Evolutionary conservation across 2,888 invertebrate genomes (phyloP).

Genomic region (Drosophila ezoana): DNA sequence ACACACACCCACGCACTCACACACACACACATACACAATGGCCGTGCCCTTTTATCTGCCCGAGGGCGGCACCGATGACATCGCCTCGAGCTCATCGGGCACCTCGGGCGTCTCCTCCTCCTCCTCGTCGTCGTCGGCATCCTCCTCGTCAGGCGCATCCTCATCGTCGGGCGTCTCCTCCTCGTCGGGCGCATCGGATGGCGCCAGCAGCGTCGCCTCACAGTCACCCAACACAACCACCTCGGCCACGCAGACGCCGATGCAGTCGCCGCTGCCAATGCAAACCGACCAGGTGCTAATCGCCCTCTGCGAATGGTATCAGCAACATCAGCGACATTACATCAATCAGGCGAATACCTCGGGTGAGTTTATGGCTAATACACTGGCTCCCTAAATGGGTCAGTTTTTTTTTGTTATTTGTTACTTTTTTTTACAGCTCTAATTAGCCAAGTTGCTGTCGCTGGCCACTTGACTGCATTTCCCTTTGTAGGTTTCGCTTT

Average conservation of each 20-base stretch:
- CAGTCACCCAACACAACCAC: conserved; percentile 84
- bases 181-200: conserved; percentile 67
- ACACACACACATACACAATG: conserved; percentile 70
- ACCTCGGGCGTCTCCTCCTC: conserved; percentile 59
- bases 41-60: conserved; percentile 85
- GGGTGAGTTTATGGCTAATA: conserved; percentile 67
- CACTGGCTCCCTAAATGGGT: conserved; percentile 45
- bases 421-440: conserved; percentile 2
- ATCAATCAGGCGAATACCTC: conserved; percentile 64
- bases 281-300: conserved; percentile 83
- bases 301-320: conserved; percentile 84
- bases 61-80: conserved; percentile 83
- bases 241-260: conserved; percentile 82
- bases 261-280: conserved; percentile 78
- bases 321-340: conserved; percentile 71
- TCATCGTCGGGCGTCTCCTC: conserved; percentile 57
- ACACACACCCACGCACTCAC: conserved; percentile 16
- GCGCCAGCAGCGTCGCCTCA: conserved; percentile 77
- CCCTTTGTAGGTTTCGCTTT: conserved; percentile 54
- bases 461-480: conserved; percentile 52
- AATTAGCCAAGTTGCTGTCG: conserved; percentile 41
- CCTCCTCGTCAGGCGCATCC: conserved; percentile 46
- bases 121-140: conserved; percentile 36
- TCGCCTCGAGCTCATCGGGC: conserved; percentile 73
- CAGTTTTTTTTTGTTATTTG: conserved; percentile 20